These are phyloP conservation scores for Pyrrhosoma nymphula DNA, from an alignment of 2,888 invertebrate species.

Conservation along the genomic window DNA sequence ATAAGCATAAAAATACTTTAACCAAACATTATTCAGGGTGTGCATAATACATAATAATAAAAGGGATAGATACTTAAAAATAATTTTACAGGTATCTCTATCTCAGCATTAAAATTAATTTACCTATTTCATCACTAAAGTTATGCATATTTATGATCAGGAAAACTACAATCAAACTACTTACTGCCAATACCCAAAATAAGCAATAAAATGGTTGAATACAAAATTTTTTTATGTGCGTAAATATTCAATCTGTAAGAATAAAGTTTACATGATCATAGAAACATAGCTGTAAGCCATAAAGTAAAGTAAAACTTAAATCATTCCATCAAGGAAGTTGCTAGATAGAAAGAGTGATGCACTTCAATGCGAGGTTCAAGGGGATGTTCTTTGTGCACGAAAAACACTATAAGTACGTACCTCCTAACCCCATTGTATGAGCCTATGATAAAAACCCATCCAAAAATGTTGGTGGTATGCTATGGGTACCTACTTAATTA, in stretches of 20 bases:
- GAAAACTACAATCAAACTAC: not conserved
- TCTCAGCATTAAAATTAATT: not conserved
- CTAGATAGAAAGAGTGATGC: not conserved
- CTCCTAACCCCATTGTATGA: too few species aligned
- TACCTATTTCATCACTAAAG: not conserved
- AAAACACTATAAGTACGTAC: too few species aligned
- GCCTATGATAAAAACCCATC: too few species aligned
- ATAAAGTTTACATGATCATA: not conserved
- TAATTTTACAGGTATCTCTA: not conserved
- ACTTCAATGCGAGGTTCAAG: too few species aligned
- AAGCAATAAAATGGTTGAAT: not conserved
- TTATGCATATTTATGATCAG: not conserved
- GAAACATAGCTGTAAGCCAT: not conserved
- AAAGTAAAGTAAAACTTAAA: not conserved
- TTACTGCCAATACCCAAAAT: not conserved
- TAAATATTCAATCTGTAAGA: not conserved
- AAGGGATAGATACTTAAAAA: not conserved
- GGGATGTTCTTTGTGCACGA: too few species aligned
- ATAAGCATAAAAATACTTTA: not conserved
- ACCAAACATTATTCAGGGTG: too few species aligned
- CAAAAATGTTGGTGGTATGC: too few species aligned
- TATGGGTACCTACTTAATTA: too few species aligned
- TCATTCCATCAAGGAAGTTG: not conserved
- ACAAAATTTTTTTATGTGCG: not conserved
- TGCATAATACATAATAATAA: not conserved